A percentile compares a stretch with the other conserved stretches of the same genome.
Evolutionary conservation across 1,140 invertebrate genomes (phyloP).

Genomic region (Euborellia annulipes): DNA sequence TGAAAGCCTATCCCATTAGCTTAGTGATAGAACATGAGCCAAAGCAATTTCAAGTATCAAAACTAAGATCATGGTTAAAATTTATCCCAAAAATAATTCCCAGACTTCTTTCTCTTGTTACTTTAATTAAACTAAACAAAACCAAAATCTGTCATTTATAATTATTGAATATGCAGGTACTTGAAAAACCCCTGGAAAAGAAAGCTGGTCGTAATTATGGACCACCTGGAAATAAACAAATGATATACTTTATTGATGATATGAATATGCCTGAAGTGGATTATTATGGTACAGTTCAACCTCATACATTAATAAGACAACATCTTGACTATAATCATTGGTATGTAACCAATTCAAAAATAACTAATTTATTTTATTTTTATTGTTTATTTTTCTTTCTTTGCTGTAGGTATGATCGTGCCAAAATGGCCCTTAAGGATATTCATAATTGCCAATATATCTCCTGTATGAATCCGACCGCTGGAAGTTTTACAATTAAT

Average conservation of each 20-base stretch:
- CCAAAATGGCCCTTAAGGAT: conserved; percentile 75
- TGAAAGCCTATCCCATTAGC: too few species aligned
- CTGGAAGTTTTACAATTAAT: conserved; percentile 88
- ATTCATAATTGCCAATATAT: conserved; percentile 89
- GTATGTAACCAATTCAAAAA: conserved; percentile 26
- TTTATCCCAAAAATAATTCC: too few species aligned
- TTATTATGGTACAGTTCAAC: conserved; percentile 85
- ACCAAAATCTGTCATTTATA: too few species aligned
- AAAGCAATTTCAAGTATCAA: too few species aligned
- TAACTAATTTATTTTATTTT: not conserved
- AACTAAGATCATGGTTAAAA: too few species aligned
- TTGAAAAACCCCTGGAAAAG: conserved; percentile 88
- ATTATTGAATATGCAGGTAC: too few species aligned
- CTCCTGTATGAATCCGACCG: conserved; percentile 91
- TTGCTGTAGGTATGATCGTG: conserved; percentile 51
- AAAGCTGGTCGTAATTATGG: conserved; percentile 88
- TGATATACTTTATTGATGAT: conserved; percentile 93
- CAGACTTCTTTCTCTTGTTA: too few species aligned
- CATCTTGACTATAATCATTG: conserved; percentile 91
- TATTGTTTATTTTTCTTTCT: not conserved
- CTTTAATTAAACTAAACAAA: too few species aligned
- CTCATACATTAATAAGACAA: conserved; percentile 84
- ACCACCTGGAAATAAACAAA: conserved; percentile 74
- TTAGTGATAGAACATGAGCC: too few species aligned
- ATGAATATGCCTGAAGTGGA: conserved; percentile 97